Conservation (phyloP, 2,888 invertebrate genomes). For the Polymixis lichenea region DNA sequence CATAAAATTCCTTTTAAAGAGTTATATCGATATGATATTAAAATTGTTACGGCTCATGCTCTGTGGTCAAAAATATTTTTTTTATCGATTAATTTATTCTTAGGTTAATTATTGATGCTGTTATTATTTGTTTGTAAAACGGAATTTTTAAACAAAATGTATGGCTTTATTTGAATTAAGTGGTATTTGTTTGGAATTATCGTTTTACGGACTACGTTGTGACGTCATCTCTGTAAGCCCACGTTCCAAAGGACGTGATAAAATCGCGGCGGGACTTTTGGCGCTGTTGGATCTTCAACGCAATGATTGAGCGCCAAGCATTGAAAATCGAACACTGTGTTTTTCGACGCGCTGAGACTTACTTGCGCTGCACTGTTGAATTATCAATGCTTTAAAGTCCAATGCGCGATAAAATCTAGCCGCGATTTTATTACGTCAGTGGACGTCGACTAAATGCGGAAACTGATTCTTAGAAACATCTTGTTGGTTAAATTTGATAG, state of each 20-base stretch:
- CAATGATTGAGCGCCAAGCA: too few species aligned
- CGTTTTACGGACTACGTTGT: constrained; percentile 71
- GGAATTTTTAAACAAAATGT: constrained; percentile 74
- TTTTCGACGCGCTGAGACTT: too few species aligned
- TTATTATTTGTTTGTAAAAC: constrained; percentile 84
- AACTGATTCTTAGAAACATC: constrained; percentile 17
- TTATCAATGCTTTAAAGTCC: too few species aligned
- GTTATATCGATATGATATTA: constrained; percentile 88
- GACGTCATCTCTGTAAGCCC: constrained; percentile 67
- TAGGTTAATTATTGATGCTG: constrained; percentile 83
- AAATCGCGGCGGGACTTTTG: too few species aligned
- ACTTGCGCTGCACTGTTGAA: too few species aligned
- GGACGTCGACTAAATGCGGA: constrained; percentile 3
- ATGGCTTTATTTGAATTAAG: constrained; percentile 72
- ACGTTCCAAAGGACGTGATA: too few species aligned
- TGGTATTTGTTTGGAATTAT: constrained; percentile 74
- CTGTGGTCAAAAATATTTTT: constrained; percentile 78
- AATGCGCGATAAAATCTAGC: neutral
- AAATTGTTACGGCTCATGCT: constrained; percentile 87
- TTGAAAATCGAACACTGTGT: too few species aligned
- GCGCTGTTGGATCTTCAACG: too few species aligned
- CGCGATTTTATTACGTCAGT: constrained; percentile 11
- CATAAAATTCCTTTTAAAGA: constrained; percentile 76
- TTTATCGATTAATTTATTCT: constrained; percentile 86
- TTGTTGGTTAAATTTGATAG: constrained; percentile 11